A percentile compares a stretch with the other conserved stretches of the same genome.
Evolutionary conservation across 2,888 invertebrate species (phyloP).

Genomic region (Shargacucullia verbasci): DNA sequence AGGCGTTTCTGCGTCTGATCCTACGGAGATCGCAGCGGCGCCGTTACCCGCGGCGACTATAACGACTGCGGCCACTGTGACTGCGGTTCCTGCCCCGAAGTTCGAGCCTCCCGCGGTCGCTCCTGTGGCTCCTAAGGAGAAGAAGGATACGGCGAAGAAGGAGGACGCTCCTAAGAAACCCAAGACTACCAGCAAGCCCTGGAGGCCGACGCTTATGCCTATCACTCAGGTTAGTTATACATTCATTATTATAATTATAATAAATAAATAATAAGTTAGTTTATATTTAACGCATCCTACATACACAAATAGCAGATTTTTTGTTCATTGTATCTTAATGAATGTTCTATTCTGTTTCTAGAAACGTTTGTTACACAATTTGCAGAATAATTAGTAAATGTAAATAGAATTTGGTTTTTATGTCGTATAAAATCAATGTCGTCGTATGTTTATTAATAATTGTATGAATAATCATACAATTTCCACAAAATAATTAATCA

Average conservation of each 20-base stretch:
- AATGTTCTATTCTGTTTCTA: too few species aligned
- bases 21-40: constrained; percentile 81
- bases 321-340: too few species aligned
- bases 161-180: constrained; percentile 78
- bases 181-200: constrained; percentile 90
- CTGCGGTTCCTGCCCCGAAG: constrained; percentile 57
- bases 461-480: too few species aligned
- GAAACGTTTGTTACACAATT: too few species aligned
- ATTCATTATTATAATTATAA: not conserved
- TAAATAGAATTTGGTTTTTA: too few species aligned
- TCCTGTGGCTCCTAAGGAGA: constrained; percentile 63
- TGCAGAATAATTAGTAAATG: too few species aligned
- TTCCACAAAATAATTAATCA: too few species aligned
- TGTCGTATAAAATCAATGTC: too few species aligned
- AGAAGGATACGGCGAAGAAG: constrained; percentile 71
- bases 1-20: constrained; percentile 82
- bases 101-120: constrained; percentile 56
- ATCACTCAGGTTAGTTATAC: constrained; percentile 84
- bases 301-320: too few species aligned
- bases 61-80: constrained; percentile 51
- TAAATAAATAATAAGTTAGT: too few species aligned
- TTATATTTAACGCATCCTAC: too few species aligned
- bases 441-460: too few species aligned
- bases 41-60: constrained; percentile 61
- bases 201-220: constrained; percentile 92